Evolutionary conservation across 2,113 vertebrate species (phyloP).

Genomic region (Burhinus oedicnemus): DNA sequence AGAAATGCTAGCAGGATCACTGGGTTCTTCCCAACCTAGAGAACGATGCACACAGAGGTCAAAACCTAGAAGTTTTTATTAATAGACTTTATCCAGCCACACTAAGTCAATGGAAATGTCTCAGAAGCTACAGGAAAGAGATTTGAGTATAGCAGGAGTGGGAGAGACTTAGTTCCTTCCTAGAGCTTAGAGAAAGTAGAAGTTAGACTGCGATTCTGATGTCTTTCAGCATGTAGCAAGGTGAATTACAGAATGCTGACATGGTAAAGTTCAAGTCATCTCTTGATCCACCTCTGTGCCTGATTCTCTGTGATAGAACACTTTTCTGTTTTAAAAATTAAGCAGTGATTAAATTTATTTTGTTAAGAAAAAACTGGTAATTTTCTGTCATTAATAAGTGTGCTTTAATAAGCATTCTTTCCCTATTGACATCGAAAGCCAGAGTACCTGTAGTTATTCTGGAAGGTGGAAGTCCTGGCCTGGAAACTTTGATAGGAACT

Average conservation of each 20-base stretch:
- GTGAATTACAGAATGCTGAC: background rate
- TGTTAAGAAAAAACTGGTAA: background rate
- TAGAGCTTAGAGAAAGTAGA: background rate
- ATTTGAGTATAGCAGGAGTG: background rate
- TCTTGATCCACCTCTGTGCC: accelerated
- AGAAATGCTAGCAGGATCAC: background rate
- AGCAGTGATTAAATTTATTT: background rate
- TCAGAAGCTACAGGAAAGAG: background rate
- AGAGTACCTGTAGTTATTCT: background rate
- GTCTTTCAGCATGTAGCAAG: background rate
- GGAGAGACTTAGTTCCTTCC: background rate
- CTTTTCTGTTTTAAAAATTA: background rate
- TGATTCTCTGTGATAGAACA: background rate
- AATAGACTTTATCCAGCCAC: background rate
- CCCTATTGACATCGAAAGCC: background rate
- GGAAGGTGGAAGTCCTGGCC: background rate
- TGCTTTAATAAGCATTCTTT: background rate
- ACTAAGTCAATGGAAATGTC: background rate
- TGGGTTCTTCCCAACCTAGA: background rate
- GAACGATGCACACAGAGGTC: background rate
- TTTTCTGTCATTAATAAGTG: background rate
- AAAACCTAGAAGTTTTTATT: background rate
- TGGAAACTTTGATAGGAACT: background rate
- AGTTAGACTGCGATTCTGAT: background rate
- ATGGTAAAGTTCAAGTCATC: background rate